Evolutionary conservation across 2,888 invertebrate genomes (phyloP), one percentile per base, ranked within the genome.

Genomic region (Lingula anatina): DNA sequence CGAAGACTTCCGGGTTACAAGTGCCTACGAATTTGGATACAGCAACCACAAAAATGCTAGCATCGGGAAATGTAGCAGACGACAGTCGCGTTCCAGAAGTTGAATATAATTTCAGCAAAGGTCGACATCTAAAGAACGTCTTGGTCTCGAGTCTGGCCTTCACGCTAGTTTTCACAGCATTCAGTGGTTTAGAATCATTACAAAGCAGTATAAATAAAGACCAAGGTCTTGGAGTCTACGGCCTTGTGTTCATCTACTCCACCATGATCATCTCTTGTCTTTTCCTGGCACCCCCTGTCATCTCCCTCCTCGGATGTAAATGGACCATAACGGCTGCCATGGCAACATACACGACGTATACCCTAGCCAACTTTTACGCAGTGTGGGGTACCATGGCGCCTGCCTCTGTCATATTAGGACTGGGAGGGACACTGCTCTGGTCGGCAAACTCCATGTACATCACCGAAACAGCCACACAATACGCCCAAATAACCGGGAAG

Each of bases 341-440:
- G 87, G 77, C 90, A 65, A 89, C 93, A 73, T 97, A 96, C 78
- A 89, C 90, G 27, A 87, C 92, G 2, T 97, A 95, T 80, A 94
- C 97, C 71, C 90, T 86, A 41, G 87, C 93, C 36, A 96, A 97
- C 79, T 90, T 96, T 72, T 88, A 90, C 71, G 93, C 96, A 2
- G 84, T 83, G 59, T 85, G 84, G 58, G 91, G 88, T 74, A 93
- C 94, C n/a, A 73, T 79, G 58, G 63, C 75, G 9, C 72, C 78
- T 1, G 89, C 93, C 35, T 93, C 95, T 23, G 86, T 95, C 26
- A 82, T 96, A n/a, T 84, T 93, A 28, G 97, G 97, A 57, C 80
- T 96, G 47, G 94, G 93, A 7, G 96, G 94, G 2, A 94, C 95
- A 0, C 95, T 95, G 42, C 88, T 97, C 86, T 97, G 97, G 97